Conservation (phyloP, 1,140 invertebrate species). For the Leptestheria dahalacensis region DNA sequence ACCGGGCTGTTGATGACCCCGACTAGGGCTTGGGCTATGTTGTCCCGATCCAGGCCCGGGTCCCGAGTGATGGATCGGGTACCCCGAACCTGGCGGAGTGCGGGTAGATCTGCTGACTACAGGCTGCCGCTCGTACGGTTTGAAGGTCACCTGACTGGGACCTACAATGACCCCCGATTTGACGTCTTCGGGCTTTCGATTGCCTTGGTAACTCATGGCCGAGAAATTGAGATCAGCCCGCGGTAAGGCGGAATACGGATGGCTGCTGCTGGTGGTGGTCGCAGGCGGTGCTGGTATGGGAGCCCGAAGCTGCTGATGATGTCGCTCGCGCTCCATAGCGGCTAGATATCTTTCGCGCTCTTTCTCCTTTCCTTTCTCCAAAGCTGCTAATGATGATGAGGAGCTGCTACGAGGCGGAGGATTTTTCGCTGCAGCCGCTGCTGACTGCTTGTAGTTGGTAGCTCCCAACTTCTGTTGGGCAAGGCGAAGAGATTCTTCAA, state of each 20-base stretch:
- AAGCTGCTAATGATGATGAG: background rate
- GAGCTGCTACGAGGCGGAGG: no score
- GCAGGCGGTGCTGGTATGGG: background rate
- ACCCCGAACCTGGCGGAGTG: background rate
- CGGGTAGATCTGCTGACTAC: constrained; percentile 2
- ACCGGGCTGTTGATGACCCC: background rate
- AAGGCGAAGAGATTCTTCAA: constrained; percentile 67
- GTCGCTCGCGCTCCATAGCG: background rate
- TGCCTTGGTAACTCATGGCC: background rate
- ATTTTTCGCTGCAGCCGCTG: no score
- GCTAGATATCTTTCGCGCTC: background rate
- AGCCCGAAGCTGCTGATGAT: background rate
- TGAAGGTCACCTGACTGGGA: background rate
- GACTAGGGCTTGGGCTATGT: background rate
- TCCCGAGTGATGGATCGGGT: background rate
- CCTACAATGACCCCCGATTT: constrained; percentile 1
- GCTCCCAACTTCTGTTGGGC: constrained; percentile 59
- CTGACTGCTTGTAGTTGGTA: background rate
- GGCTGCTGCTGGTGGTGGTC: background rate
- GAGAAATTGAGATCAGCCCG: constrained; percentile 9
- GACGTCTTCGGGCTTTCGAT: background rate
- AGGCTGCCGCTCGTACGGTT: constrained; percentile 12
- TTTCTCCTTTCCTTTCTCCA: background rate
- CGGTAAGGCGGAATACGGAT: constrained; percentile 5
- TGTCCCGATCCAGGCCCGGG: background rate